Evolutionary conservation across 2,888 invertebrate species (phyloP).

Genomic region (Drosophila pseudotakahashii): DNA sequence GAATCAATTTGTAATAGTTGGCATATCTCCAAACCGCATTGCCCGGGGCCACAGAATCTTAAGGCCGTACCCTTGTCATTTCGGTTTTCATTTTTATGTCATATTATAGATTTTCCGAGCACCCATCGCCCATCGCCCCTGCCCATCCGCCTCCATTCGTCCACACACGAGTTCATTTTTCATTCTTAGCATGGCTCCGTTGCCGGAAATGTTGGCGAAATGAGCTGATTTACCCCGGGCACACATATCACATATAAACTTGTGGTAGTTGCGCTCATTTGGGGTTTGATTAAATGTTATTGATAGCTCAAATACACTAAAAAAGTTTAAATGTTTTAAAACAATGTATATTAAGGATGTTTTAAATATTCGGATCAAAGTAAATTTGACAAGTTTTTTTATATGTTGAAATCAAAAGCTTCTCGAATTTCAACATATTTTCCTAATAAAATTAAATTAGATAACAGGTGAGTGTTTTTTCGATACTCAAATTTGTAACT

Average conservation of each 20-base stretch:
- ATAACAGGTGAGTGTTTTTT: not conserved
- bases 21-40: conserved; percentile 76
- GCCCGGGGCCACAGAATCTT: conserved; percentile 29
- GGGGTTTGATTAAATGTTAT: conserved; percentile 71
- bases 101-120: conserved; percentile 71
- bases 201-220: conserved; percentile 79
- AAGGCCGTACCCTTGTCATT: conserved; percentile 73
- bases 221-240: conserved; percentile 69
- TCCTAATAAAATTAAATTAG: no score
- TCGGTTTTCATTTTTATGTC: conserved; percentile 79
- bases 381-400: no score
- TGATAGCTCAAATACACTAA: conserved; percentile 42
- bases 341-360: no score
- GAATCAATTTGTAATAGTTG: conserved; percentile 78
- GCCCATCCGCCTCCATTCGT: conserved; percentile 9
- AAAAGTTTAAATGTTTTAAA: not conserved
- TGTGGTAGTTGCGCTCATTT: conserved; percentile 45
- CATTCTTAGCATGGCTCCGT: conserved; percentile 78
- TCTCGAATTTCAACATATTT: no score
- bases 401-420: no score
- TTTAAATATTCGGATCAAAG: no score
- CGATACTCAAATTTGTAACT: not conserved
- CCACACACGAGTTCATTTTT: conserved; percentile 70
- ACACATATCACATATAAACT: conserved; percentile 12
- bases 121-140: conserved; percentile 16